Base-by-base conservation (phyloP, 2,113 vertebrate species). In the Bufo bufo region DNA sequence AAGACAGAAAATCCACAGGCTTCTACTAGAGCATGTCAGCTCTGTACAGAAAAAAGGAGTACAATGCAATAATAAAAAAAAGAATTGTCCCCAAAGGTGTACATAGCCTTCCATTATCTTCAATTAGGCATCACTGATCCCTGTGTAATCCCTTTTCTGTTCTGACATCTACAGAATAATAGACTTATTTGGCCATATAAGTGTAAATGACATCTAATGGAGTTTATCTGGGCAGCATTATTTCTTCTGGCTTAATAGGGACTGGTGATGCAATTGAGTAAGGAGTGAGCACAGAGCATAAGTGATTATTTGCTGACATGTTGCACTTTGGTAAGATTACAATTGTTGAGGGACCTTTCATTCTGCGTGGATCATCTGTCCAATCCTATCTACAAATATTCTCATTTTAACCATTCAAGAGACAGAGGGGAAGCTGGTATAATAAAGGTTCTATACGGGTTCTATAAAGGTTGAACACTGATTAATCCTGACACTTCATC, bases 401-500 rank as follows among this genome's bases (percentile, higher is more conserved):
- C 72, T 75, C 10, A 20, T 20, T 33, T 49, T 75, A 50, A 50
- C 72, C 72, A 75, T 75, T 75, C 17, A 50, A 20, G 47, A 75
- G 3, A 47, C 45, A 11, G 72, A 50, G 16, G 47, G 33, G 72
- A 75, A 49, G 7, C 17, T 19, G 72, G 47, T 20, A 49, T 49
- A 75, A 4, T 6, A 75, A 20, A 50, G 16, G 6, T 43, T 17
- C 43, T 74, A 74, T 74, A 74, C 11, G 43, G 14, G 43, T 47
- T 19, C 6, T 74, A 47, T 6, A 6, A 2, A 11, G 3, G 9
- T 10, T 49, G 17, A 20, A 75, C 45, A 20, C 72, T 75, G 47
- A 75, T 75, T 50, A 75, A 50, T 75, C 72, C 17, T 75, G 72
- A 75, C 72, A 50, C 72, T 50, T 74, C 49, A 49, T 75, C 72